Conservation (phyloP, 2,113 vertebrate genomes). For the Heliornis fulica region DNA sequence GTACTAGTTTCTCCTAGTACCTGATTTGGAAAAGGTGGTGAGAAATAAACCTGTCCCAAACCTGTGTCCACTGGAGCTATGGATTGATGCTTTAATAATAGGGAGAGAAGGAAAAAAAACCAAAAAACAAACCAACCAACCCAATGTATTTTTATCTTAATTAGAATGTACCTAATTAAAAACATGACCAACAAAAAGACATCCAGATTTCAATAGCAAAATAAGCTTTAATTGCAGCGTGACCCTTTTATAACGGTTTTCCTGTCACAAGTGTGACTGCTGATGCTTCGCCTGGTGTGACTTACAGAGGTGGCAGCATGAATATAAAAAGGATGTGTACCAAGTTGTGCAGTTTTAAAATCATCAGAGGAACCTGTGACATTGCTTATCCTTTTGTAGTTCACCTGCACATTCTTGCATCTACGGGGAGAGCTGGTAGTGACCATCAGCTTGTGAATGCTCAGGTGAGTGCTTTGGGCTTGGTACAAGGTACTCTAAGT, state of each 20-base stretch:
- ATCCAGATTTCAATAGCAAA: neutral
- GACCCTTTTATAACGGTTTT: slow-evolving; percentile 3
- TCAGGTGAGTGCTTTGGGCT: neutral
- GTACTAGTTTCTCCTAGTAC: neutral
- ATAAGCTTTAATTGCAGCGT: neutral
- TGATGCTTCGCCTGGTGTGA: neutral
- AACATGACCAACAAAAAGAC: neutral
- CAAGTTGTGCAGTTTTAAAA: neutral
- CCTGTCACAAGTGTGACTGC: neutral
- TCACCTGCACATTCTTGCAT: neutral
- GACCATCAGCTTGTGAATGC: neutral
- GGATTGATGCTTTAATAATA: neutral
- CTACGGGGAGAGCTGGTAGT: neutral
- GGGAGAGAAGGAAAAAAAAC: neutral
- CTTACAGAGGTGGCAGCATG: neutral
- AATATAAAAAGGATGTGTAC: neutral
- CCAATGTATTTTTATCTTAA: neutral
- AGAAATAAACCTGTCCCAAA: too few species aligned
- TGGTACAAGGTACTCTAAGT: neutral
- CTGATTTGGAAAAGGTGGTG: neutral
- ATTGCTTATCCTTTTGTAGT: neutral
- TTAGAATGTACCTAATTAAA: slow-evolving; percentile 6
- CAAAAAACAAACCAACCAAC: too few species aligned
- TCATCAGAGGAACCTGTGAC: neutral
- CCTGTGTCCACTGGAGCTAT: neutral